phyloP scores from a whole-genome alignment of 2,113 vertebrate species.

The Nothoprocta pentlandii region DNA sequence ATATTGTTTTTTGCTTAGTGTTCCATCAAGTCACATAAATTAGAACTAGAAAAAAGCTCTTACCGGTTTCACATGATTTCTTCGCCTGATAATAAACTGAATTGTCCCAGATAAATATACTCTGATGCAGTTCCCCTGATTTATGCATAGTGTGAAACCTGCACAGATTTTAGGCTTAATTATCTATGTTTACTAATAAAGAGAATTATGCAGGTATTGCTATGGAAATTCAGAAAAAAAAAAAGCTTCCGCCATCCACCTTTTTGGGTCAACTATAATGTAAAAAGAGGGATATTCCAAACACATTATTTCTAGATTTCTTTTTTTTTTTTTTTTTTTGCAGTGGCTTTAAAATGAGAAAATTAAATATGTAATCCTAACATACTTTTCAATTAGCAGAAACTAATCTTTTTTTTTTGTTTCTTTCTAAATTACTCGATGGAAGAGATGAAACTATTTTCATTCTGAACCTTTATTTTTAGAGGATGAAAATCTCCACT shows the following conservation, averaged over 20 bases:
- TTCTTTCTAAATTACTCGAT: not conserved
- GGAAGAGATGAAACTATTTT: not conserved
- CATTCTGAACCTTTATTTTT: not conserved
- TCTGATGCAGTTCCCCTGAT: not conserved
- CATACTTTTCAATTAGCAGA: not conserved
- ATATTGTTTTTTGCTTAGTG: not conserved
- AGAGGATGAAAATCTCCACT: not conserved
- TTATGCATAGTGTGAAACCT: not conserved
- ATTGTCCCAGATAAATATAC: not conserved
- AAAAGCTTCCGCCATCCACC: not conserved
- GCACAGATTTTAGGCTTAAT: not conserved
- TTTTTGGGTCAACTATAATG: not conserved
- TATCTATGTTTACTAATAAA: not conserved
- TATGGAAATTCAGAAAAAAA: not conserved
- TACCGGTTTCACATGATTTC: fast-evolving
- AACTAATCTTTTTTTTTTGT: not conserved
- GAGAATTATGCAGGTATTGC: not conserved
- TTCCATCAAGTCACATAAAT: not conserved
- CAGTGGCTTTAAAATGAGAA: not conserved
- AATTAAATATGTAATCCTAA: not conserved
- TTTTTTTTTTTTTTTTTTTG: not conserved
- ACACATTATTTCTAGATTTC: not conserved
- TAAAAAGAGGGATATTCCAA: not conserved
- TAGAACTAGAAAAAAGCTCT: not conserved
- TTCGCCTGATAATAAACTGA: not conserved